These are phyloP conservation scores for Excalfactoria chinensis DNA, from an alignment of 2,113 vertebrate genomes.

Conservation along the genomic window DNA sequence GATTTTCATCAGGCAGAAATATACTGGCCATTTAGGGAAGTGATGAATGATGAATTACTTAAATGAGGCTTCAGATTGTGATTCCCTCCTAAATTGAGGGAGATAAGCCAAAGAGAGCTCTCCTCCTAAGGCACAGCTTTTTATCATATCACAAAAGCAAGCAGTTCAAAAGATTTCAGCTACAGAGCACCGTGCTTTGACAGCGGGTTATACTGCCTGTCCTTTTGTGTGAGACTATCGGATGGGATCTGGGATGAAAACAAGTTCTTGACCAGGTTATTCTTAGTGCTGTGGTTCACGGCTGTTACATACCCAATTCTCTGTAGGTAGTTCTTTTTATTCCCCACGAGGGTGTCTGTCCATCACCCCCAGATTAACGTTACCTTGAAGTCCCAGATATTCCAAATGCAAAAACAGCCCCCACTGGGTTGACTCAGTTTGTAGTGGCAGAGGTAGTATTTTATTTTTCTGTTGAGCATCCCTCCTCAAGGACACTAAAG, in stretches of 20 bases:
- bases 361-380: not conserved
- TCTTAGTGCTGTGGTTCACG: not conserved
- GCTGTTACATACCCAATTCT: conserved; percentile 4
- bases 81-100: not conserved
- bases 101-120: not conserved
- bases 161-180: not conserved
- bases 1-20: not conserved
- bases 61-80: not conserved
- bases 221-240: not conserved
- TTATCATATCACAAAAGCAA: not conserved
- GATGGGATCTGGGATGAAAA: not conserved
- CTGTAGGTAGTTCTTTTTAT: not conserved
- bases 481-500: conserved; percentile 64
- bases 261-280: not conserved
- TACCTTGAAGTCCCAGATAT: not conserved
- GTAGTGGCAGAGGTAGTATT: conserved; percentile 75
- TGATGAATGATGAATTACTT: not conserved
- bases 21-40: not conserved
- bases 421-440: not conserved
- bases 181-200: not conserved
- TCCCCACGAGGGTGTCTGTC: not conserved
- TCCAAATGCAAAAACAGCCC: not conserved
- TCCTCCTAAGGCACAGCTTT: not conserved
- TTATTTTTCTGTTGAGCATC: conserved; percentile 70
- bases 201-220: not conserved